These are phyloP conservation scores for Plebejus anna DNA, from an alignment of 2,888 invertebrate species.

Conservation along the genomic window DNA sequence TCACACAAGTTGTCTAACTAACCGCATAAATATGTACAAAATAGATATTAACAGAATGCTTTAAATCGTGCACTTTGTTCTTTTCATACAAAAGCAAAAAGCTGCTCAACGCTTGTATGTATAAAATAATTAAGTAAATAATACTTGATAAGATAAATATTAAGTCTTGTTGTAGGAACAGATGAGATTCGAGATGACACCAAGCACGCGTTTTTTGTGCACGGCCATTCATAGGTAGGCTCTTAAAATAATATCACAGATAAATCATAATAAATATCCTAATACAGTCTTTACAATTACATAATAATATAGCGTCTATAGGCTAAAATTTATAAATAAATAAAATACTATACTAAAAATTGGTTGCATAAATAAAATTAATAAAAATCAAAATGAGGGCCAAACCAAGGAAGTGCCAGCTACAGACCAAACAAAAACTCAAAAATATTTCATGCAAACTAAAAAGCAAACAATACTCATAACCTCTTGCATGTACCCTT, in stretches of 20 bases:
- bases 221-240: constrained; percentile 8
- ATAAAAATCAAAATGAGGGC: constrained; percentile 64
- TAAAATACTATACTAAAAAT: constrained; percentile 40
- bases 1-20: neutral
- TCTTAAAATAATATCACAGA: constrained; percentile 67
- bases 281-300: constrained; percentile 54
- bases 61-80: neutral
- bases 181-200: constrained; percentile 24
- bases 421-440: constrained; percentile 66
- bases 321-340: constrained; percentile 29
- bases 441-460: constrained; percentile 64
- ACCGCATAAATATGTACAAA: neutral
- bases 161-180: constrained; percentile 15
- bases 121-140: neutral
- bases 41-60: neutral
- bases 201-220: constrained; percentile 25
- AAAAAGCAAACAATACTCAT: constrained; percentile 61
- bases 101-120: neutral
- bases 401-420: constrained; percentile 78
- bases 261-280: constrained; percentile 52
- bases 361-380: constrained; percentile 34
- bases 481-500: constrained; percentile 50
- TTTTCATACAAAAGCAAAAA: neutral
- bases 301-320: constrained; percentile 49
- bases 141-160: neutral